These are phyloP conservation scores for Sebastes flavidus DNA, from an alignment of 2,797 vertebrate genomes.

Conservation along the genomic window DNA sequence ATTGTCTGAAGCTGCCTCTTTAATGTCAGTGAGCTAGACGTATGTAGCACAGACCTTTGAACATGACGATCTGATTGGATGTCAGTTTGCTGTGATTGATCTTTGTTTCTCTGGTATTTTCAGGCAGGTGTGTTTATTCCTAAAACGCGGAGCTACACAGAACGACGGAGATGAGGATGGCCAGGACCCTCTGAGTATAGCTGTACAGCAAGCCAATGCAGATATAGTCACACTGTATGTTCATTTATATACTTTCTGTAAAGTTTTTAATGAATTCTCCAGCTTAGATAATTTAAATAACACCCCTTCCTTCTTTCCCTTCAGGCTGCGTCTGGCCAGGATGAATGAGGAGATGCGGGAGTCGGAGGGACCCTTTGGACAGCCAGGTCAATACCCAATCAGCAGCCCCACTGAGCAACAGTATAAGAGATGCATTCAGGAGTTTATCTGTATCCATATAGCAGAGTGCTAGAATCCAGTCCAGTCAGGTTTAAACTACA, in stretches of 20 bases:
- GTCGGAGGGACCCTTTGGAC: constrained; percentile 91
- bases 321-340: constrained; percentile 92
- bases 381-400: constrained; percentile 91
- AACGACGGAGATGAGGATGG: constrained; percentile 90
- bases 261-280: no score
- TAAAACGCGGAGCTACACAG: constrained; percentile 94
- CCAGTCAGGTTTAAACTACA: constrained; percentile 10
- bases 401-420: constrained; percentile 97
- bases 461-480: constrained; percentile 86
- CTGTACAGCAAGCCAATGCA: constrained; percentile 94
- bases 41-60: background rate
- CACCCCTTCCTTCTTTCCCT: background rate
- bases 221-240: constrained; percentile 97
- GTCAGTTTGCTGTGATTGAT: background rate
- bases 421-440: constrained; percentile 97
- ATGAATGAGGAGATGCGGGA: constrained; percentile 99
- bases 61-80: background rate
- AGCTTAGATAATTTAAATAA: background rate
- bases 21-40: background rate
- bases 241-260: rapidly evolving
- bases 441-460: constrained; percentile 96
- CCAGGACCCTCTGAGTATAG: constrained; percentile 93
- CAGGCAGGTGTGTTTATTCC: constrained; percentile 97
- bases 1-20: background rate
- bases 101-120: background rate